Conservation (phyloP, 2,113 vertebrate species). For the Bujurquina vittata region DNA sequence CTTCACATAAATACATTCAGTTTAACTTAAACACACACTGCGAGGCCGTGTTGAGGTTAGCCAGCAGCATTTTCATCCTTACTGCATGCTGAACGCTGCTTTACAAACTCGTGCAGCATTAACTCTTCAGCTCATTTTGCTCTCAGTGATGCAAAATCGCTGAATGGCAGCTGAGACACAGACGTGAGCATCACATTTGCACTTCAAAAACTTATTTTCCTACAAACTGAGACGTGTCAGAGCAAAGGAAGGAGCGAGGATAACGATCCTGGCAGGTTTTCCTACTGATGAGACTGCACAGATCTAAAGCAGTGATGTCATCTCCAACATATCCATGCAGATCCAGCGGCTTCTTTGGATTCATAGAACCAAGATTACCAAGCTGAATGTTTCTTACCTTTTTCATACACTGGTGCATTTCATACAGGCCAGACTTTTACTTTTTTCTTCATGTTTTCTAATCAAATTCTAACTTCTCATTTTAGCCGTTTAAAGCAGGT, state of each 20-base stretch:
- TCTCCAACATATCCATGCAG: background rate
- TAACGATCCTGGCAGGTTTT: background rate
- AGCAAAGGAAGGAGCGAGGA: background rate
- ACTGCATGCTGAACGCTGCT: too few species aligned
- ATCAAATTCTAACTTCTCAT: background rate
- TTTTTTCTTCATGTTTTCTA: background rate
- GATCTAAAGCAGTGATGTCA: background rate
- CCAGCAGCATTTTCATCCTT: too few species aligned
- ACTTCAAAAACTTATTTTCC: background rate
- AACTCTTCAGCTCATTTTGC: background rate
- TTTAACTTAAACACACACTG: background rate
- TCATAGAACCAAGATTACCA: background rate
- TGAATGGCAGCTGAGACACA: background rate
- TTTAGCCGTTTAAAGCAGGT: background rate
- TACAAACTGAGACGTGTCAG: background rate
- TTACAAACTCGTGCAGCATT: too few species aligned
- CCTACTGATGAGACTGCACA: background rate
- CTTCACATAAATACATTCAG: background rate
- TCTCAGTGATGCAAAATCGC: accelerated
- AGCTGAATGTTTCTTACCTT: too few species aligned
- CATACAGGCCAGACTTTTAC: background rate
- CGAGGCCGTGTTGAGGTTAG: too few species aligned
- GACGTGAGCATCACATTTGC: background rate
- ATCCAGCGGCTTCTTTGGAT: background rate
- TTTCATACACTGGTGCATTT: too few species aligned